Evolutionary conservation across 2,113 vertebrate species (phyloP), one percentile per base, ranked within the genome.

Genomic region (Antechinus stuartii): DNA sequence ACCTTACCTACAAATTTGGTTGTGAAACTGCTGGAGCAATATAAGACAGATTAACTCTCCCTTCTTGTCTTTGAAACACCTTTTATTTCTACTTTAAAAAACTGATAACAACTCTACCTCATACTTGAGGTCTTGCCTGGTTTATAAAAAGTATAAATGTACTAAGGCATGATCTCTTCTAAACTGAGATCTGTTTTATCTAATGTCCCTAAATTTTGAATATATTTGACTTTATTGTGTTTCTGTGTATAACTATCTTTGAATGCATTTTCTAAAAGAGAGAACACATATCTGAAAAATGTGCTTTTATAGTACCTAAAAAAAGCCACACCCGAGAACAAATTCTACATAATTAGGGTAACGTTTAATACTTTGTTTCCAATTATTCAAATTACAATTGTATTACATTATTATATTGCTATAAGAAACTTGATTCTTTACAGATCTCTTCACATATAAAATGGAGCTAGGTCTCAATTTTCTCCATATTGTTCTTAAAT

Each of bases 11-110:
- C 5, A 7, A n/a, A 35, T 76, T 22, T 76, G 68, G 16, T 16
- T 76, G 35, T 76, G 35, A 76, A 76, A 76, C 68, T 76, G 35
- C 68, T 76, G 35, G 16, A n/a, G 35, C 16, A 76, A n/a, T n/a
- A 42, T 19, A n/a, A 8, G 68, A 16, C 35, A n/a, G 35, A n/a
- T 76, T 76, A 7, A 12, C 22, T 68, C 55, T 27, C 84, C 35
- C 76, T 91, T 46, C 42, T 54, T 94, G 16, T 61, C 96, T 92
- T 50, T 42, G 90, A 95, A 94, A 90, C 76, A 54, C 49, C 49
- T 76, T 89, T 90, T 49, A 96, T 14, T 3, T 19, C 24, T 16
- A 50, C 68, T 92, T 61, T 25, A 53, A 42, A 55, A 27, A 54
- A n/a, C 61, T n/a, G 16, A 22, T 76, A 22, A n/a, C n/a, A n/a